A percentile compares a stretch with the other conserved stretches of the same genome.
Evolutionary conservation across 2,888 invertebrate species (phyloP).

Genomic region (Mythimna albipuncta): DNA sequence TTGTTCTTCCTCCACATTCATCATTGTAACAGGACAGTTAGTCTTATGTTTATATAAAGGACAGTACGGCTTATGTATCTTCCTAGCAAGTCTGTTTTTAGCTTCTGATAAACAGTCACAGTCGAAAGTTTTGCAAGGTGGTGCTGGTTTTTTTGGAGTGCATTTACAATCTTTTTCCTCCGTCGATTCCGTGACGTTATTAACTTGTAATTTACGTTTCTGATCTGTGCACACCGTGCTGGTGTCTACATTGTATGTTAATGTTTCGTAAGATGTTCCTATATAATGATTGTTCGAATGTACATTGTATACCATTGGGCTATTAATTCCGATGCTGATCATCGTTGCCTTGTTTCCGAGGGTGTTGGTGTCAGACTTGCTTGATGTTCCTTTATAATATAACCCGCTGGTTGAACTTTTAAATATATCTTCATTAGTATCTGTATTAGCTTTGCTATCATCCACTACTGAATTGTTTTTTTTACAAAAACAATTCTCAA

Average conservation of each 20-base stretch:
- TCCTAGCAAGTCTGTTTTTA: slow-evolving; percentile 75
- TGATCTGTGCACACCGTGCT: neutral
- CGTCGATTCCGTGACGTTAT: slow-evolving; percentile 74
- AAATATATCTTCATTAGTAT: slow-evolving; percentile 39
- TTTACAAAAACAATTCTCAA: slow-evolving; percentile 68
- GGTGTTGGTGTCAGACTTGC: slow-evolving; percentile 53
- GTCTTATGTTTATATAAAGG: slow-evolving; percentile 83
- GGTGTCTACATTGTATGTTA: slow-evolving; percentile 13
- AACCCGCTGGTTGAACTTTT: slow-evolving; percentile 55
- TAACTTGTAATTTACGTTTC: slow-evolving; percentile 59
- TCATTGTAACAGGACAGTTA: slow-evolving; percentile 81
- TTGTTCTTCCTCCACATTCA: slow-evolving; percentile 77
- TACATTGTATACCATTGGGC: slow-evolving; percentile 43
- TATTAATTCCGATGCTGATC: slow-evolving; percentile 58
- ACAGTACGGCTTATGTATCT: slow-evolving; percentile 83
- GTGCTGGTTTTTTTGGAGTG: slow-evolving; percentile 80
- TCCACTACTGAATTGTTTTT: slow-evolving; percentile 54
- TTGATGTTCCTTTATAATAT: slow-evolving; percentile 55
- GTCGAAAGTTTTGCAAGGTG: slow-evolving; percentile 84
- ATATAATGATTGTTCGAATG: neutral
- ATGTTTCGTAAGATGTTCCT: neutral
- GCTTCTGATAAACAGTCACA: slow-evolving; percentile 82
- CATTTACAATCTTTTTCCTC: slow-evolving; percentile 85
- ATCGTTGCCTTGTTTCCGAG: slow-evolving; percentile 56
- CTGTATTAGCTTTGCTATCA: slow-evolving; percentile 1